Percentiles rank a stretch among this genome's conserved stretches.
Evolutionary conservation across 2,888 invertebrate species (phyloP).

Genomic region (Cephus runcator): DNA sequence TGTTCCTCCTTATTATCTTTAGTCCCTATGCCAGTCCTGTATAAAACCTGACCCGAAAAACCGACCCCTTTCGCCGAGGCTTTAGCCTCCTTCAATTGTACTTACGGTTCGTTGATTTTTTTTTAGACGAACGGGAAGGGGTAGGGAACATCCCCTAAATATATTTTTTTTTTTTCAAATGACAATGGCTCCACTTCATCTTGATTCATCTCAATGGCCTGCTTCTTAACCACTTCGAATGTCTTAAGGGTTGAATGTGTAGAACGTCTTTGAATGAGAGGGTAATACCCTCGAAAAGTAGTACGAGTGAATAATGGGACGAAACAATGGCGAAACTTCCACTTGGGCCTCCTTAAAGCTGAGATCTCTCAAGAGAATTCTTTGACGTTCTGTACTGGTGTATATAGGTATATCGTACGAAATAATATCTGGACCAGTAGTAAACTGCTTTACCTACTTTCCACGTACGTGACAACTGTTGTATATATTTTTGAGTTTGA

Average conservation of each 20-base stretch:
- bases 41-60: too few relatives aligned
- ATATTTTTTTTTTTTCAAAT: too few relatives aligned
- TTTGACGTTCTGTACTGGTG: slow-evolving; percentile 26
- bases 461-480: neutral
- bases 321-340: slow-evolving; percentile 41
- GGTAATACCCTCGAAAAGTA: slow-evolving; percentile 44
- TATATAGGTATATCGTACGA: neutral
- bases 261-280: slow-evolving; percentile 2
- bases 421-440: neutral
- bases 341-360: neutral
- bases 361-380: slow-evolving; percentile 31
- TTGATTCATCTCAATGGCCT: neutral
- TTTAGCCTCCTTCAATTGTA: too few relatives aligned
- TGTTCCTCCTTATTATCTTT: too few relatives aligned
- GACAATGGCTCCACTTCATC: neutral
- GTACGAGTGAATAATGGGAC: slow-evolving; percentile 50
- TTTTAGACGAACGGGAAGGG: too few relatives aligned
- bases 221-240: neutral
- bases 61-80: too few relatives aligned
- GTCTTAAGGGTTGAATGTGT: neutral
- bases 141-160: too few relatives aligned
- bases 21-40: too few relatives aligned
- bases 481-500: neutral
- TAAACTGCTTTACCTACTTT: neutral
- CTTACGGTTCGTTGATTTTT: too few relatives aligned